Conservation (phyloP, 2,113 vertebrate species). For the Melanerpes formicivorus region DNA sequence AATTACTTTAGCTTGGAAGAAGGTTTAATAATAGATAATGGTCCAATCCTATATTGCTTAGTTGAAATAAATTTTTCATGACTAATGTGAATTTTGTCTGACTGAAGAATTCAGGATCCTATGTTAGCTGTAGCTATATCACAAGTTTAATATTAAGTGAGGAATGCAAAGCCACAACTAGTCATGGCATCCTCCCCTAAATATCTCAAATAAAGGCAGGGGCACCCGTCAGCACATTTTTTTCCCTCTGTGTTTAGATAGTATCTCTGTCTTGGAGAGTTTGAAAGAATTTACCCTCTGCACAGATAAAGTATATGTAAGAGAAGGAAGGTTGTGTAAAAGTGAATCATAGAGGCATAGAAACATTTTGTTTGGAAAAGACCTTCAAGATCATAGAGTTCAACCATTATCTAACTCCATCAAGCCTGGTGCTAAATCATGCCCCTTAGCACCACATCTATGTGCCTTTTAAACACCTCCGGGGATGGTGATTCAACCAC, state of each 20-base stretch:
- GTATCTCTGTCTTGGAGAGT: not conserved
- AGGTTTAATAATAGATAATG: conserved; percentile 3
- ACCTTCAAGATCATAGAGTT: too few species aligned
- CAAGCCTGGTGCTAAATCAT: too few species aligned
- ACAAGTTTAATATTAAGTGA: not conserved
- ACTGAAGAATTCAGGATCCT: not conserved
- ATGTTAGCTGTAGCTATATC: not conserved
- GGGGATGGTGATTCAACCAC: too few species aligned
- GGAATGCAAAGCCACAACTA: not conserved
- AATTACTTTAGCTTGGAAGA: not conserved
- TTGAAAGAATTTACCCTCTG: not conserved
- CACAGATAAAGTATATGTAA: not conserved
- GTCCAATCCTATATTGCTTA: not conserved
- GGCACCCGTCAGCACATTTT: not conserved
- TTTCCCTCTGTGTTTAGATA: not conserved
- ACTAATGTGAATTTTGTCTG: not conserved
- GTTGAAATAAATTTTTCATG: conserved; percentile 6
- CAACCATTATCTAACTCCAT: too few species aligned
- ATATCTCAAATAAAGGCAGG: not conserved
- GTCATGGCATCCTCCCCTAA: not conserved
- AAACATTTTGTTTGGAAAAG: too few species aligned
- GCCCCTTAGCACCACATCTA: too few species aligned
- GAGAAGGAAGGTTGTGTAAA: not conserved
- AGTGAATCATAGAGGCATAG: not conserved
- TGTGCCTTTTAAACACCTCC: too few species aligned